phyloP scores from a whole-genome alignment of 2,888 invertebrate species.

The Temnothorax ravouxi region DNA sequence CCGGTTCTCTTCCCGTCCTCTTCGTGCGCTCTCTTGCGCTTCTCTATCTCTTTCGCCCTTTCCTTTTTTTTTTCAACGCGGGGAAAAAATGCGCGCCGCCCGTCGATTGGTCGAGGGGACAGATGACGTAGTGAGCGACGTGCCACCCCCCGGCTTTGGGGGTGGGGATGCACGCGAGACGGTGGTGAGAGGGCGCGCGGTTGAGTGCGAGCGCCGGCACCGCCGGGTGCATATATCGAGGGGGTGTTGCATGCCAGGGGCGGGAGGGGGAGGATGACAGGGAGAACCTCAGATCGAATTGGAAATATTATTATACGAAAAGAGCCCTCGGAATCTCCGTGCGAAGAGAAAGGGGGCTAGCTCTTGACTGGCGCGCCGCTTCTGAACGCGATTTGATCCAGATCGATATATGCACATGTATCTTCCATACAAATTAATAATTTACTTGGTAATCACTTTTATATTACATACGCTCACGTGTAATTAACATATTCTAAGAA shows the following conservation, averaged over 20 bases:
- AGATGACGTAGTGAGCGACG: conserved; percentile 87
- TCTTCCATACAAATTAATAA: not conserved
- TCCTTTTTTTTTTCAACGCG: conserved; percentile 83
- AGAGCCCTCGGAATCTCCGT: conserved; percentile 77
- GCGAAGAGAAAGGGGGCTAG: conserved; percentile 59
- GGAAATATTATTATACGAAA: conserved; percentile 84
- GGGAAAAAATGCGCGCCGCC: conserved; percentile 85
- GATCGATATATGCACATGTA: conserved; percentile 23
- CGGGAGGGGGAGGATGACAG: conserved; percentile 62
- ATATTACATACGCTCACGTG: not conserved
- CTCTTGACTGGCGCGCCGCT: not conserved
- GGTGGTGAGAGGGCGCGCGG: conserved; percentile 74
- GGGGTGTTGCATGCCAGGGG: conserved; percentile 65
- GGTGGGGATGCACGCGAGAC: conserved; percentile 80
- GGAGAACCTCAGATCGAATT: conserved; percentile 79
- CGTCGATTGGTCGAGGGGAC: conserved; percentile 87
- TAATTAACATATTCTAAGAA: not conserved
- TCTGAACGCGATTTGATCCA: conserved; percentile 19
- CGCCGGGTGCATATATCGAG: conserved; percentile 74
- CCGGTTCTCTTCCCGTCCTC: conserved; percentile 51
- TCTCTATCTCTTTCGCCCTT: conserved; percentile 76
- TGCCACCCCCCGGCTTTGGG: conserved; percentile 83
- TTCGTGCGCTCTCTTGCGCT: conserved; percentile 58
- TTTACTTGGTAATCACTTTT: not conserved
- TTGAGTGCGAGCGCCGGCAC: conserved; percentile 72